Evolutionary conservation across 2,888 invertebrate genomes (phyloP), one percentile per base, ranked within the genome.

Genomic region (Dascillus cervinus): DNA sequence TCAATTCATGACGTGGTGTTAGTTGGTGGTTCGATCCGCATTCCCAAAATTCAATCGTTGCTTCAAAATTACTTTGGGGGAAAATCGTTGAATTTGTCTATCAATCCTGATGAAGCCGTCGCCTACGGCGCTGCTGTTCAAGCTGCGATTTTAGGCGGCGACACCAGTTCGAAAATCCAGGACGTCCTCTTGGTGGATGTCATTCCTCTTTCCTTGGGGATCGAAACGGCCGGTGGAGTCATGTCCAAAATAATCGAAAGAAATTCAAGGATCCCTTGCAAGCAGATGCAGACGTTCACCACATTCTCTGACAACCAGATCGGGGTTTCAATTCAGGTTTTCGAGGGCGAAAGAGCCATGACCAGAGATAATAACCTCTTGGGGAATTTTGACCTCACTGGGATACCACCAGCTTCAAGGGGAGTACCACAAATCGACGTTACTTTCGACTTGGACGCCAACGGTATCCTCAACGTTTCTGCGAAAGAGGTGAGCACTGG

Each of bases 221-320:
- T 69, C 11, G 75, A 76, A 53, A 69, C 69, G 0, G 68, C 66
- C 6, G 69, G 69, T 2, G 68, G 71, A 6, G 69, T 72, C 2
- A 71, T 72, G 71, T 62, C 70, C 8, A 82, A 79, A 53, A 74
- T 86, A 34, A 70, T 85, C 37, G 81, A 84, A 48, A 69, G 84
- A 46, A 83, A 82, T 61, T 65, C 70, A 8, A 70, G 77, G 52
- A 82, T 82, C 47, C 83, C 82, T 1, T 78, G 79, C 67, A 82
- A 79, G 52, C 79, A 81, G 57, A 69, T 75, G 0, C 75, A 82
- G 56, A 78, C 74, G 1, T 88, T 87, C 65, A 80, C 85, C 22
- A 88, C 87, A 0, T 86, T 82, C 56, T 66, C 82, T 0, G 87
- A 88, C 66, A 87, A 86, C 64, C 87, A 88, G 60, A 72, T 81